Evolutionary conservation across 2,888 invertebrate species (phyloP).

Genomic region (Gerris lacustris): DNA sequence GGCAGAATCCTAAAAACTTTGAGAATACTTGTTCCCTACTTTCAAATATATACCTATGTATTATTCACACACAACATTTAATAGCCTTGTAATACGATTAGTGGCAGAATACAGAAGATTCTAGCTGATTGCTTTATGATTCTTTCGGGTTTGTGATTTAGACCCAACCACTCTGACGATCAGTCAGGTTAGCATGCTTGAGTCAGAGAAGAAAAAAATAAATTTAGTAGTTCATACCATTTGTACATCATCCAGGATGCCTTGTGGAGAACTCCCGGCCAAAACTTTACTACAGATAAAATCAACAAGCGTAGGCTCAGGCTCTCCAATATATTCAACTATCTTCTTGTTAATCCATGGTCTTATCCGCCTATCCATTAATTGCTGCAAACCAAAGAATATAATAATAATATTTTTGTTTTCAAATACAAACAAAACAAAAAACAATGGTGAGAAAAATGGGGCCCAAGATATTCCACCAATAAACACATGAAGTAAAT

Average conservation of each 20-base stretch:
- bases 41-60: too few species aligned
- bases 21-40: too few species aligned
- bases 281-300: slow-evolving; percentile 98
- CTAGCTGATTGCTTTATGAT: too few species aligned
- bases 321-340: slow-evolving; percentile 98
- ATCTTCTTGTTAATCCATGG: slow-evolving; percentile 99
- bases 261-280: slow-evolving; percentile 82
- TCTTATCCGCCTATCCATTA: slow-evolving; percentile 90
- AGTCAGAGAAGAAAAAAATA: too few species aligned
- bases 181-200: too few species aligned
- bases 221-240: slow-evolving; percentile 53
- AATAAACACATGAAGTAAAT: too few species aligned
- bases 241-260: slow-evolving; percentile 94
- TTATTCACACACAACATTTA: too few species aligned
- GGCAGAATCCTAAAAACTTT: too few species aligned
- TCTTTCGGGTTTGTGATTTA: too few species aligned
- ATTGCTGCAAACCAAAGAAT: slow-evolving; percentile 40
- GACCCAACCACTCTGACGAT: too few species aligned
- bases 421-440: background rate
- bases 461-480: slow-evolving; percentile 9
- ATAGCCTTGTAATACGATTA: too few species aligned
- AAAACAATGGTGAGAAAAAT: slow-evolving; percentile 10
- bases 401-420: slow-evolving; percentile 10
- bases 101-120: too few species aligned
- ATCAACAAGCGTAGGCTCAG: slow-evolving; percentile 95